These are phyloP conservation scores for Platycheirus rosarum DNA, from an alignment of 2,888 invertebrate genomes.

Conservation along the genomic window DNA sequence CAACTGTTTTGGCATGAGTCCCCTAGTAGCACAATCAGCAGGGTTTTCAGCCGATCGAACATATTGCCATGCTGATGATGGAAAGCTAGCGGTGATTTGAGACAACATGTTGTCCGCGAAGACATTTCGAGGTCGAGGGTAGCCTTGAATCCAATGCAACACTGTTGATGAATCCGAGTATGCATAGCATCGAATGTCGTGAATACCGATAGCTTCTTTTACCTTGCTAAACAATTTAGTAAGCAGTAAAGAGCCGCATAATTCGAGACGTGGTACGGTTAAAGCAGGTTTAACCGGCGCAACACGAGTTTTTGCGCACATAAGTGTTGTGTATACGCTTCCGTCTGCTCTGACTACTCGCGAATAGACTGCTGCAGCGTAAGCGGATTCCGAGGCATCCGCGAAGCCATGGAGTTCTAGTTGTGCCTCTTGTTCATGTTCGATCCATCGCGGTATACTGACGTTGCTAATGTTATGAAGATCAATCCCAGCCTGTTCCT, in stretches of 20 bases:
- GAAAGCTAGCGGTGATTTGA: conserved; percentile 34
- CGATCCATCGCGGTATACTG: conserved; percentile 53
- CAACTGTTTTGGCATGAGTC: conserved; percentile 20
- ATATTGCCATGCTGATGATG: no score
- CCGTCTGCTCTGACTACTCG: no score
- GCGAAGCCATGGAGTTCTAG: conserved; percentile 34
- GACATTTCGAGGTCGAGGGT: conserved; percentile 38
- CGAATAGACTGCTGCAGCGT: conserved; percentile 36
- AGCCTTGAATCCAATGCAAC: conserved; percentile 47
- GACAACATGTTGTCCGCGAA: conserved; percentile 39
- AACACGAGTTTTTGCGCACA: conserved; percentile 39
- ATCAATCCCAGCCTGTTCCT: conserved; percentile 27
- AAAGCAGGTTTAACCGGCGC: conserved; percentile 13
- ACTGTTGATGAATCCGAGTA: no score
- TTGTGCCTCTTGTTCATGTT: conserved; percentile 60
- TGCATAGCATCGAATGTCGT: conserved; percentile 22
- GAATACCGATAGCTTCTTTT: conserved; percentile 5
- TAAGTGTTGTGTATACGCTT: conserved; percentile 1
- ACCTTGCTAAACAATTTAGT: conserved; percentile 23
- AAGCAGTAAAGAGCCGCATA: conserved; percentile 35
- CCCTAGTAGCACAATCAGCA: conserved; percentile 39
- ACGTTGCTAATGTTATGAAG: background rate
- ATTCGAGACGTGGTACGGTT: conserved; percentile 33
- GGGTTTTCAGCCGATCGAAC: conserved; percentile 54
- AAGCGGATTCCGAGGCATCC: no score